Conservation (phyloP, 2,797 vertebrate genomes). For the Cynopterus sphinx region DNA sequence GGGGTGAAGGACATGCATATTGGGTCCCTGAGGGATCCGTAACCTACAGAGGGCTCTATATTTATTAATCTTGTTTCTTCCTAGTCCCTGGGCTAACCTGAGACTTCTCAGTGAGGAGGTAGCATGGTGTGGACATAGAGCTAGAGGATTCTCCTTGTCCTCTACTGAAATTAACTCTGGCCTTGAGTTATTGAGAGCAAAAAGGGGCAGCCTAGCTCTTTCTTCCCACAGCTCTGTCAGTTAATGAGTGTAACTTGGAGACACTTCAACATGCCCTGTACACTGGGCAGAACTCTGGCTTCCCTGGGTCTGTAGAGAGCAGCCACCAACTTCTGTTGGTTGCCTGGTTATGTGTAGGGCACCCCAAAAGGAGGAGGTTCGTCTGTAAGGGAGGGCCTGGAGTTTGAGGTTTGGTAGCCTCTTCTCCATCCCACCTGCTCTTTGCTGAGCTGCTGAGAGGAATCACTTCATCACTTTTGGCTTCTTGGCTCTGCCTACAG, state of each 20-base stretch:
- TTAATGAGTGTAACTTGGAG: not conserved
- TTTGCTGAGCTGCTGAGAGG: not conserved
- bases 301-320: not conserved
- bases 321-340: not conserved
- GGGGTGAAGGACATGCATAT: not conserved
- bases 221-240: not conserved
- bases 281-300: not conserved
- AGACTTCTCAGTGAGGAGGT: not conserved
- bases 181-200: not conserved
- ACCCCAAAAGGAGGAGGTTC: not conserved
- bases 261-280: not conserved
- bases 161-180: not conserved
- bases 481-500: conserved; percentile 83
- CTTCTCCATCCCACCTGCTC: not conserved
- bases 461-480: not conserved
- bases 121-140: not conserved
- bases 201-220: not conserved
- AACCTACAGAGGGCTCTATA: not conserved
- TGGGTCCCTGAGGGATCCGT: not conserved
- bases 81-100: not conserved
- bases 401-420: not conserved
- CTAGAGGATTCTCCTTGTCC: not conserved
- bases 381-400: not conserved
- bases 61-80: not conserved
- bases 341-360: not conserved